Conservation (phyloP, 2,888 invertebrate genomes). For the Epistrophe grossulariae region DNA sequence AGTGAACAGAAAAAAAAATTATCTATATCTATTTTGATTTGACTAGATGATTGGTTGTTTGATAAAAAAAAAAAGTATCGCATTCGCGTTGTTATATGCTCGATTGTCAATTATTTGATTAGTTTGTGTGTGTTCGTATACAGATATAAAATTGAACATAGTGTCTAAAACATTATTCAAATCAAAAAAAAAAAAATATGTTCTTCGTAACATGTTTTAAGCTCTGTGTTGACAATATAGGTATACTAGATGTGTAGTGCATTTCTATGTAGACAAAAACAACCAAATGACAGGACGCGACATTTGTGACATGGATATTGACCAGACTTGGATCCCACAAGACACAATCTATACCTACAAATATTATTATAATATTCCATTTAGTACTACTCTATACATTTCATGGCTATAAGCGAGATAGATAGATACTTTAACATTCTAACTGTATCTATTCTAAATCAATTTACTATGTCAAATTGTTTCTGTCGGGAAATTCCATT, state of each 20-base stretch:
- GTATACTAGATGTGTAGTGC: background rate
- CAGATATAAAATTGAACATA: slow-evolving; percentile 41
- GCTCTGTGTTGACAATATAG: slow-evolving; percentile 13
- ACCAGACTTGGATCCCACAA: slow-evolving; percentile 62
- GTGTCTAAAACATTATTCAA: slow-evolving; percentile 69
- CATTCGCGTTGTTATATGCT: slow-evolving; percentile 55
- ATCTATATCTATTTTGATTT: slow-evolving; percentile 41
- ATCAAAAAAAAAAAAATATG: slow-evolving; percentile 28
- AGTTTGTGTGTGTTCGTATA: slow-evolving; percentile 25
- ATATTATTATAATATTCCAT: slow-evolving; percentile 3
- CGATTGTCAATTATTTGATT: slow-evolving; percentile 66
- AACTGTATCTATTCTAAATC: slow-evolving; percentile 28
- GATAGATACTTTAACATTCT: background rate
- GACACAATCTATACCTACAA: background rate
- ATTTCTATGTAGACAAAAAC: slow-evolving; percentile 14
- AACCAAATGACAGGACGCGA: slow-evolving; percentile 68
- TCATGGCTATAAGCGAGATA: background rate
- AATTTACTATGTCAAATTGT: slow-evolving; percentile 54
- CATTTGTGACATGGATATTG: slow-evolving; percentile 71
- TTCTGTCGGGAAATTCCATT: slow-evolving; percentile 56
- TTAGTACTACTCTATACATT: background rate
- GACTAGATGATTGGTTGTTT: slow-evolving; percentile 71
- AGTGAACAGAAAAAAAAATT: slow-evolving; percentile 20
- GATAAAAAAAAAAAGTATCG: slow-evolving; percentile 6
- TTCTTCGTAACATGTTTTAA: slow-evolving; percentile 41